phyloP scores from a whole-genome alignment of 2,797 vertebrate species.

The Vireo griseus region DNA sequence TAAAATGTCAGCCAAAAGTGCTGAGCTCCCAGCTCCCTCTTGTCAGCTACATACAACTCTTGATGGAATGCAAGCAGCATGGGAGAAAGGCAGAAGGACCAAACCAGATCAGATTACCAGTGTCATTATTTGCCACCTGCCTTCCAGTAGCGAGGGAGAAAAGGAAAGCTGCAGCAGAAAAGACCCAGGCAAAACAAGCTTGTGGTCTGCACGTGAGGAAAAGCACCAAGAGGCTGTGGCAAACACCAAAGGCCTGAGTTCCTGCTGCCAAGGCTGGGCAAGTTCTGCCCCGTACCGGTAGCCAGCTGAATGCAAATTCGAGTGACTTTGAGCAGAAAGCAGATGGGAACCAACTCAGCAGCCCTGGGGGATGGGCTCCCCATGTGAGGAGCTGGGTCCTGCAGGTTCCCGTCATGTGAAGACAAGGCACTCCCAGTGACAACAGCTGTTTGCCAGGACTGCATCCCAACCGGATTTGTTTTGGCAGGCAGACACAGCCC shows the following conservation, averaged over 20 bases:
- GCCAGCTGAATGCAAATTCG: not conserved
- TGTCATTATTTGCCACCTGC: not conserved
- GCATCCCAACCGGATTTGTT: not conserved
- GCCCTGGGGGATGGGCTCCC: accelerated
- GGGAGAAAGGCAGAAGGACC: not conserved
- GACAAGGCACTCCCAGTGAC: not conserved
- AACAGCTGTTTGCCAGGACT: not conserved
- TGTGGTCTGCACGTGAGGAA: not conserved
- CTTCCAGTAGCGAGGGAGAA: not conserved
- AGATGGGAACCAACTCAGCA: accelerated
- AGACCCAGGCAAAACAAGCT: not conserved
- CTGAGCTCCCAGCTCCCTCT: not conserved
- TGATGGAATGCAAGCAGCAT: not conserved
- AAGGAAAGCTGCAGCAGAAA: not conserved
- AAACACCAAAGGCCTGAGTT: not conserved
- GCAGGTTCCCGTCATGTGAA: accelerated
- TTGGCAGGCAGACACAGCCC: not conserved
- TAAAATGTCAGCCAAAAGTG: not conserved
- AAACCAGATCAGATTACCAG: not conserved
- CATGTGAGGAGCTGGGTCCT: not conserved
- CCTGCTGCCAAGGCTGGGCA: accelerated
- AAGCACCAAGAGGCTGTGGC: not conserved
- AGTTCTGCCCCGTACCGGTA: accelerated
- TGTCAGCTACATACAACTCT: not conserved
- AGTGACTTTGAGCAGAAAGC: not conserved